Percentiles rank a stretch among this genome's conserved stretches.
Conservation (phyloP, 2,113 vertebrate genomes). For the Callocephalon fimbriatum region DNA sequence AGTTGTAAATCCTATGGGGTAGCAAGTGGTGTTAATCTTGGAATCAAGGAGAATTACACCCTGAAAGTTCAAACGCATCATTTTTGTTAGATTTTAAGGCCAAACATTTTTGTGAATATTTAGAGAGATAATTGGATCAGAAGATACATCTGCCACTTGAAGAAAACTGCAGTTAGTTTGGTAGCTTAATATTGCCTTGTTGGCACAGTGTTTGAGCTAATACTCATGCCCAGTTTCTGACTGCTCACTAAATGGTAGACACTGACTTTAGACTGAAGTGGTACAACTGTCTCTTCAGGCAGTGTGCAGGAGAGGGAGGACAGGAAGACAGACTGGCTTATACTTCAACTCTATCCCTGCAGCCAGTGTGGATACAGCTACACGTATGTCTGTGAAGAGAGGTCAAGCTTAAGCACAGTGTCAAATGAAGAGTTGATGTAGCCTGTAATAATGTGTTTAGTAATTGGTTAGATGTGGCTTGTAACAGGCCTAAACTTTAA, state of each 20-base stretch:
- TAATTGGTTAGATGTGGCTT: not conserved
- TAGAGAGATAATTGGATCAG: not conserved
- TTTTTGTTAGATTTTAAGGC: not conserved
- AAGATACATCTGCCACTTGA: not conserved
- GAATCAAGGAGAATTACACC: not conserved
- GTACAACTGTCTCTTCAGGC: not conserved
- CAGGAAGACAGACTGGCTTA: not conserved
- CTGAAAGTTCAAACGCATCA: not conserved
- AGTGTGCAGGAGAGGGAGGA: not conserved
- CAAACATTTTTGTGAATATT: not conserved
- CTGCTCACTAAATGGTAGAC: not conserved
- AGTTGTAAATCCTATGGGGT: not conserved
- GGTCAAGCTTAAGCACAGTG: not conserved
- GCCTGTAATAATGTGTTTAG: not conserved
- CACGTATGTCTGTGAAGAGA: not conserved
- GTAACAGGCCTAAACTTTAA: not conserved
- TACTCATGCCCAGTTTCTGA: not conserved
- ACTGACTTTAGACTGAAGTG: not conserved
- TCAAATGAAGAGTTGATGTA: rapidly evolving
- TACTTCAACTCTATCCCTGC: not conserved
- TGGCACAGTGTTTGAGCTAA: not conserved
- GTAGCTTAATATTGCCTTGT: not conserved
- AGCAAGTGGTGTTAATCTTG: not conserved
- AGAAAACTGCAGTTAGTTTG: not conserved
- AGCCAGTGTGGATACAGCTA: not conserved